Percentiles rank a stretch among this genome's conserved stretches.
Conservation (phyloP, 2,113 vertebrate species). For the Nymphicus hollandicus region DNA sequence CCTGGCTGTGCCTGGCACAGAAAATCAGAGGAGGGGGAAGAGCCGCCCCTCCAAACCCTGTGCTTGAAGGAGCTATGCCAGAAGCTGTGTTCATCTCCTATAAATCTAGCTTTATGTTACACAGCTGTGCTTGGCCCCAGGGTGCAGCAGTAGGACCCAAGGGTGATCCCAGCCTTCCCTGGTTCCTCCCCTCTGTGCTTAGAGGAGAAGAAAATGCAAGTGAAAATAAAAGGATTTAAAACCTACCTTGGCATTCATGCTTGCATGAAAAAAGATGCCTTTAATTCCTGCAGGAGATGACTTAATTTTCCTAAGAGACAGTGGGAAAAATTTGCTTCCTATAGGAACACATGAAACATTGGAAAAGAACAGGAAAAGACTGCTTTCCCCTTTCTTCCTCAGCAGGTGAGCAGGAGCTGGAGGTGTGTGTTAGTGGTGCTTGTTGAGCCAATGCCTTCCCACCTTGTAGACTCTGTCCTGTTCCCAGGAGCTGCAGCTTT, state of each 20-base stretch:
- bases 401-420: background rate
- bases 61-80: background rate
- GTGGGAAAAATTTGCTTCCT: background rate
- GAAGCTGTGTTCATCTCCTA: background rate
- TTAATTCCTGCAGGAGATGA: background rate
- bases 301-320: background rate
- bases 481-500: background rate
- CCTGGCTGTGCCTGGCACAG: background rate
- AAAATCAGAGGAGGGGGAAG: background rate
- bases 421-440: too few relatives aligned
- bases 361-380: background rate
- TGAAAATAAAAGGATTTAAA: background rate
- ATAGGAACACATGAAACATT: fast-evolving
- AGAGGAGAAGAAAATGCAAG: background rate
- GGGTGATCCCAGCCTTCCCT: background rate
- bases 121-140: too few relatives aligned
- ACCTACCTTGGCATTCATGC: background rate
- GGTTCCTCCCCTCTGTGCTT: background rate
- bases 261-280: background rate
- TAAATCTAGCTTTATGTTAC: too few relatives aligned
- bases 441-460: background rate
- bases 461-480: fast-evolving
- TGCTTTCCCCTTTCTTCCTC: background rate
- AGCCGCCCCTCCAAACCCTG: background rate
- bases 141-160: background rate